phyloP scores from a whole-genome alignment of 2,113 vertebrate species.

The Semicossyphus pulcher region DNA sequence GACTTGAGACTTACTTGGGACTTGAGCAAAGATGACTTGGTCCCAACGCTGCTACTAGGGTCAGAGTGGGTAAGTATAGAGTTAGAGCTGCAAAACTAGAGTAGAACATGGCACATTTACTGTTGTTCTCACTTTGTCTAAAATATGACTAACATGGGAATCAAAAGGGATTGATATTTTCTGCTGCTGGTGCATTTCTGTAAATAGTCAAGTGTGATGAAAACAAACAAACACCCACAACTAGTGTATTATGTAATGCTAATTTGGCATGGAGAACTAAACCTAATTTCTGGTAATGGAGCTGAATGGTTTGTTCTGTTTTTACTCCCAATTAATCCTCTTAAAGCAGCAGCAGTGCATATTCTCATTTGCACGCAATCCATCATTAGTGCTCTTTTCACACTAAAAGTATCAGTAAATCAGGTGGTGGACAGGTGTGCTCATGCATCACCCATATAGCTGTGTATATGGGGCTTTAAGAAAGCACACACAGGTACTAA shows the following conservation, averaged over 20 bases:
- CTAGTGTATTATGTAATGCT: conserved; percentile 71
- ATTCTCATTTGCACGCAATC: conserved; percentile 48
- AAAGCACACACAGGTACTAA: background rate
- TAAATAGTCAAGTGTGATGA: conserved; percentile 59
- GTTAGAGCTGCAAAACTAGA: background rate
- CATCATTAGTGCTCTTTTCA: background rate
- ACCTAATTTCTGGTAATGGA: conserved; percentile 74
- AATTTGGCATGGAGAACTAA: conserved; percentile 64
- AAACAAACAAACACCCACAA: conserved; percentile 48
- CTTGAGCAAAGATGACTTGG: no score
- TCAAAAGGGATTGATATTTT: conserved; percentile 9
- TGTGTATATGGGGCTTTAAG: background rate
- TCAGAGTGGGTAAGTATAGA: background rate
- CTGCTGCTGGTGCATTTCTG: conserved; percentile 11
- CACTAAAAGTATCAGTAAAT: background rate
- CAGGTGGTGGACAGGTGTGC: background rate
- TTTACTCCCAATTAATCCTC: conserved; percentile 64
- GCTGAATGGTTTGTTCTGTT: conserved; percentile 66
- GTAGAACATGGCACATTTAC: background rate
- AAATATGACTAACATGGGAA: background rate
- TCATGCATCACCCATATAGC: background rate
- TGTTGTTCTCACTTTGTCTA: background rate
- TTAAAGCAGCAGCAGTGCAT: conserved; percentile 64
- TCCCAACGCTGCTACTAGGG: no score
- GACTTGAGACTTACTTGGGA: no score